These are phyloP conservation scores for Eueides isabella DNA, from an alignment of 1,140 invertebrate species.

Conservation along the genomic window DNA sequence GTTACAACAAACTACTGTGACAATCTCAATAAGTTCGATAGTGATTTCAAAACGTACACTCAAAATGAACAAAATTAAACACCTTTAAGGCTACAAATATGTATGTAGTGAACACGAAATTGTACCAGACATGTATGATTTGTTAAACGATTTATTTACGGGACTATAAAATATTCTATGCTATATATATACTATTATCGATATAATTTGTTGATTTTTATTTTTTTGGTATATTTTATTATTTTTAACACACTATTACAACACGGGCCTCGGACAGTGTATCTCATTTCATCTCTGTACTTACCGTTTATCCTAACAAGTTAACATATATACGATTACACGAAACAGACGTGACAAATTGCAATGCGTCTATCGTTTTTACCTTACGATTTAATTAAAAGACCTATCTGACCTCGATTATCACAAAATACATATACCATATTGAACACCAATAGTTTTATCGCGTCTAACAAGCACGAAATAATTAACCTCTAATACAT, in stretches of 20 bases:
- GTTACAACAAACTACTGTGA: conserved; percentile 72
- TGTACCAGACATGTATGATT: conserved; percentile 35
- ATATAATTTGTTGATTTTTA: conserved; percentile 28
- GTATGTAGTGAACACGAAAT: conserved; percentile 29
- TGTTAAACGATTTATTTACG: conserved; percentile 23
- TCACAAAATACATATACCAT: conserved; percentile 50
- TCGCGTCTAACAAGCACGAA: conserved; percentile 49
- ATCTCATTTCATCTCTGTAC: conserved; percentile 38
- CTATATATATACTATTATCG: conserved; percentile 33
- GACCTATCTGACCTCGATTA: conserved; percentile 54
- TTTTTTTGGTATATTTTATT: conserved; percentile 24
- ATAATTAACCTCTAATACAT: conserved; percentile 26
- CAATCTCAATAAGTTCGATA: conserved; percentile 69
- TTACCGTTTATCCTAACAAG: conserved; percentile 61
- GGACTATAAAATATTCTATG: conserved; percentile 30
- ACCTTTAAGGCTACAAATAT: conserved; percentile 28
- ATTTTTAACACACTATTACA: conserved; percentile 26
- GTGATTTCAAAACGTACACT: conserved; percentile 67
- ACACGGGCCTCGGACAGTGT: conserved; percentile 30
- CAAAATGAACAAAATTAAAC: conserved; percentile 34
- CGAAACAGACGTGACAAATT: conserved; percentile 64
- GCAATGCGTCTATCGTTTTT: conserved; percentile 62
- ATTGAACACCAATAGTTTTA: conserved; percentile 47
- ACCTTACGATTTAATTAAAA: conserved; percentile 59
- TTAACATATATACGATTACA: conserved; percentile 74